Percentiles rank a stretch among this genome's conserved stretches.
Conservation (phyloP, 2,888 invertebrate genomes). For the Scaptomyza cyrtandrae region DNA sequence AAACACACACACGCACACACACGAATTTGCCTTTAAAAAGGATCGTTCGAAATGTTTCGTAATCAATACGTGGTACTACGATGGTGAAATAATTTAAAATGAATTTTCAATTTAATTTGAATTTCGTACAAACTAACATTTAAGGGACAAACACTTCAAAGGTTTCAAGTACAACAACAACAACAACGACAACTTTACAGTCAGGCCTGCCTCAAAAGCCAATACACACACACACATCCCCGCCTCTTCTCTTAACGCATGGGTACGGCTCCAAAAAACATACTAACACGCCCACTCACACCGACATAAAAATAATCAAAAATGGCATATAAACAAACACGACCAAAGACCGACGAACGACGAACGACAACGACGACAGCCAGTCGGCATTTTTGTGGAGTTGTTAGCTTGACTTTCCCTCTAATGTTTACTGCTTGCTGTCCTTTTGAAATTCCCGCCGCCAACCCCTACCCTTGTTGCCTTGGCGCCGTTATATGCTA, state of each 20-base stretch:
- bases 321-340: conserved; percentile 74
- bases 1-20: conserved; percentile 6
- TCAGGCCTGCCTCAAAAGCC: conserved; percentile 25
- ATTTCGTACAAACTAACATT: conserved; percentile 61
- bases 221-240: conserved; percentile 7
- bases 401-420: conserved; percentile 14
- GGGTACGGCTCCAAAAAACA: conserved; percentile 5
- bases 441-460: conserved; percentile 1
- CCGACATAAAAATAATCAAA: conserved; percentile 66
- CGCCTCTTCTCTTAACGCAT: background rate
- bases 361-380: background rate
- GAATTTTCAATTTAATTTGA: conserved; percentile 62
- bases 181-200: conserved; percentile 1
- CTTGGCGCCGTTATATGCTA: conserved; percentile 59
- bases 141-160: conserved; percentile 73
- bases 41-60: background rate
- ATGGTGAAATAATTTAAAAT: conserved; percentile 47
- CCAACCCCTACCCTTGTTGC: conserved; percentile 6
- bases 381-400: conserved; percentile 10
- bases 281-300: conserved; percentile 27
- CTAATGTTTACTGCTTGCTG: conserved; percentile 6
- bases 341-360: conserved; percentile 5
- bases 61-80: conserved; percentile 19
- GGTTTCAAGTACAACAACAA: conserved; percentile 72
- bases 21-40: conserved; percentile 2